Conservation (phyloP, 2,113 vertebrate genomes). For the Ariopsis seemanni region DNA sequence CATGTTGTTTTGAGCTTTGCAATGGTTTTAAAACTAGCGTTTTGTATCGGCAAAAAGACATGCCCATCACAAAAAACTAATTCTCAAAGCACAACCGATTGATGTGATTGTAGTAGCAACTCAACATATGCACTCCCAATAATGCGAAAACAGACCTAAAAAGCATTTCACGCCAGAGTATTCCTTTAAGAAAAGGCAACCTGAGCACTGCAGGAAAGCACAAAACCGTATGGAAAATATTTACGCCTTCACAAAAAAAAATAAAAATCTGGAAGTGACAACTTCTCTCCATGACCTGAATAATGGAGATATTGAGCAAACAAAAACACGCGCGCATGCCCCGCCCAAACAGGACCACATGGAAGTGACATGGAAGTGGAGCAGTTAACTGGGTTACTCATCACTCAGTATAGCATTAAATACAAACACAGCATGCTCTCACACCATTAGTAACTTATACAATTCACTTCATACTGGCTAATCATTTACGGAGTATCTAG, state of each 20-base stretch:
- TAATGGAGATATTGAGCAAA: neutral
- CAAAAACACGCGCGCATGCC: neutral
- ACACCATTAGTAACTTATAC: neutral
- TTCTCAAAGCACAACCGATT: too few relatives aligned
- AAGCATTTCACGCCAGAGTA: too few relatives aligned
- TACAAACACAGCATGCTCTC: neutral
- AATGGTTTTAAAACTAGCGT: too few relatives aligned
- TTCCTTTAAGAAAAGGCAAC: neutral
- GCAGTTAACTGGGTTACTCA: neutral
- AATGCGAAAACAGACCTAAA: too few relatives aligned
- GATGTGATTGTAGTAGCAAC: too few relatives aligned
- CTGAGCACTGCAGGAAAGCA: neutral
- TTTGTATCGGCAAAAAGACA: too few relatives aligned
- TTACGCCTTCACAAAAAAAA: neutral
- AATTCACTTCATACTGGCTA: neutral
- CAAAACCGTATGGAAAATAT: neutral
- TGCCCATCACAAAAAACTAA: too few relatives aligned
- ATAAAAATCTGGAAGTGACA: neutral
- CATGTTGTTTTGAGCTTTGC: too few relatives aligned
- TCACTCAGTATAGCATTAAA: too few relatives aligned
- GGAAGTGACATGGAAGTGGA: slow-evolving; percentile 13
- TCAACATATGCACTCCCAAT: too few relatives aligned
- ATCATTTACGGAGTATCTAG: neutral
- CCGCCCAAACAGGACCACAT: neutral
- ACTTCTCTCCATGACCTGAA: neutral